Base-by-base conservation (phyloP, 2,888 invertebrate species). In the Stomorhina lunata region DNA sequence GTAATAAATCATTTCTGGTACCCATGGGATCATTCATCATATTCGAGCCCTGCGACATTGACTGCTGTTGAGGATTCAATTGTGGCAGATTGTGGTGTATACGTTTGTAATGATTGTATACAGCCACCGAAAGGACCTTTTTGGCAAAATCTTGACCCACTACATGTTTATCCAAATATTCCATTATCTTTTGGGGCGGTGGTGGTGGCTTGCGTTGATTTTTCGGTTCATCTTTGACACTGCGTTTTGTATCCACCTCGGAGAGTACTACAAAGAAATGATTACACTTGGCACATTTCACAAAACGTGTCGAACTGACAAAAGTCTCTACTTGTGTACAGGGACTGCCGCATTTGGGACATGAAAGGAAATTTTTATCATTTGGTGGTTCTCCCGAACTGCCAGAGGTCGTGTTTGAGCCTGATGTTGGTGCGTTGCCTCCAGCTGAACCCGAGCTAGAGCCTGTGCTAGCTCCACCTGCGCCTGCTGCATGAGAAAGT, bases 41-140 rank as follows among this genome's bases (percentile, higher is more conserved):
- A 45, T 45, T 80, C 5, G 85, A 7, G 10, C 80, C 63, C 57
- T 81, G 82, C 4, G 84, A 81, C 57, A 84, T 34, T 71, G 69
- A 81, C 89, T 86, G 85, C 48, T 87, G 86, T 68, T 89, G 87
- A 63, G 88, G 84, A 76, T 40, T 82, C 29, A 82, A 45, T 80
- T 91, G 93, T 86, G 94, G 95, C 80, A 96, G 93, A 92, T 99
- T 99, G 91, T 99, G 98, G 91, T 96, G 97, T 88, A 99, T 97
- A 87, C 99, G 93, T 92, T 99, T 99, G 92, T 99, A 99, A 91
- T 99, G 99, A 92, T 99, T 99, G 92, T 99, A 99, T 0, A 99
- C 99, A 10, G 99, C 99, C 37, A 99, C 99, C 0, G 99, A 95
- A 40, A 99, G 92, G 43, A 99, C 98, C 92, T 99, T 99, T 92